phyloP scores from a whole-genome alignment of 2,888 invertebrate species.

The Gibbula magus region DNA sequence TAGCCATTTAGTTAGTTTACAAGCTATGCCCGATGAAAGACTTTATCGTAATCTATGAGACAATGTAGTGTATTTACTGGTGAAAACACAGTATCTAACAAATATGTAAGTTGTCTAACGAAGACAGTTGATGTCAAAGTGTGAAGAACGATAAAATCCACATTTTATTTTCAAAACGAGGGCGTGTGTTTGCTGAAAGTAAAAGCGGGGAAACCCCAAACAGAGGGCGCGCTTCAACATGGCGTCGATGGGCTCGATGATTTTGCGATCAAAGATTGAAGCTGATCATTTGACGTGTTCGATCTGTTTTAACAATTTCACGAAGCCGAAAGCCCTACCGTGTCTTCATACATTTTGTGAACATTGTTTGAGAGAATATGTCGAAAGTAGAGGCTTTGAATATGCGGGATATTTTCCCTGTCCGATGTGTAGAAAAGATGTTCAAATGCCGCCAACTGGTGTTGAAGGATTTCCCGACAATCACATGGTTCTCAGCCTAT shows the following conservation, averaged over 20 bases:
- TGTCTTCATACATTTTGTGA: slow-evolving; percentile 70
- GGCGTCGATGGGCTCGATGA: slow-evolving; percentile 31
- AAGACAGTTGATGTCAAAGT: too few species aligned
- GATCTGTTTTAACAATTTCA: slow-evolving; percentile 61
- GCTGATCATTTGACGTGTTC: slow-evolving; percentile 66
- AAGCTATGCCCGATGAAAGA: too few species aligned
- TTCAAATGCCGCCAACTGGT: slow-evolving; percentile 55
- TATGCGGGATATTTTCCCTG: slow-evolving; percentile 59
- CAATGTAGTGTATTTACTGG: too few species aligned
- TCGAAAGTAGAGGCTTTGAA: slow-evolving; percentile 50
- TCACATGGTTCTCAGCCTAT: slow-evolving; percentile 62
- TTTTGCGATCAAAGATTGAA: slow-evolving; percentile 53
- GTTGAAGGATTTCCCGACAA: slow-evolving; percentile 62
- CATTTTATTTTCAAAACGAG: too few species aligned
- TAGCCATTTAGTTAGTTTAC: too few species aligned
- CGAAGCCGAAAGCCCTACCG: slow-evolving; percentile 66
- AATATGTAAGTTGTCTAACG: too few species aligned
- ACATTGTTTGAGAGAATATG: slow-evolving; percentile 62
- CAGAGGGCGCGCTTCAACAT: background rate
- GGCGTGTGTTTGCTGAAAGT: too few species aligned
- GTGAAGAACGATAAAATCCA: too few species aligned
- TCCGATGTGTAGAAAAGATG: slow-evolving; percentile 59
- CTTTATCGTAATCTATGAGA: too few species aligned
- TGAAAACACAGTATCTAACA: too few species aligned
- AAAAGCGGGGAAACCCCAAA: too few species aligned